Base-by-base conservation (phyloP, 2,113 vertebrate species). In the Aldabrachelys gigantea region DNA sequence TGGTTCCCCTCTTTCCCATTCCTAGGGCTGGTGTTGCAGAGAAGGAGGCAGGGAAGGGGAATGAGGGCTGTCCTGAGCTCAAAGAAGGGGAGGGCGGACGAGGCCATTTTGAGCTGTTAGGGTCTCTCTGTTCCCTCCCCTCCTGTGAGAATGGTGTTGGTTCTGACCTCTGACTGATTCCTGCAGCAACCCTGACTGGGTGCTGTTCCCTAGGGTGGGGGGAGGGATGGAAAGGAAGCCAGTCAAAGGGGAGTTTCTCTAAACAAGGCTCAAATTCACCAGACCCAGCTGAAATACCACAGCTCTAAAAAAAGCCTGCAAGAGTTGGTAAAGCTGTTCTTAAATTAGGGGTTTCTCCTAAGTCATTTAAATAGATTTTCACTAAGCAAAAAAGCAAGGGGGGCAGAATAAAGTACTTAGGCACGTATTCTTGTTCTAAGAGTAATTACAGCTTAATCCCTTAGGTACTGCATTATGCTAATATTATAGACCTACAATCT, bases 311-410 rank as follows among this genome's bases (percentile, higher is more conserved):
- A 17, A 19, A 38, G 52, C 1, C n/a, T 7, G 29, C 76, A 35
- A 44, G 72, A 84, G 25, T 0, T 81, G 50, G n/a, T 13, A 88
- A 9, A 31, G 78, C 3, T 0, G 0, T 62, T 47, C 10, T 82
- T 54, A 12, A 6, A 10, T 54, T 56, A 24, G 25, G 47, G 59
- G 56, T 10, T 89, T 80, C 53, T 27, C 54, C 49, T 25, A 3
- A 0, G 1, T 16, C 35, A 27, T 17, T 83, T 35, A 78, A 19
- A 21, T 25, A 87, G 27, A 13, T 57, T 94, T 87, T 80, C 52
- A 81, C 69, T 83, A 75, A 35, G 5, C 50, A 24, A 57, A 47
- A 38, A 87, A 88, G 31, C 84, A 79, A 2, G 3, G 1, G 7
- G 1, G 6, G 16, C 62, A 65, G 62, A 65, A 65, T 24, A 19